phyloP scores from a whole-genome alignment of 2,888 invertebrate species.

The Diarsia dahlii region DNA sequence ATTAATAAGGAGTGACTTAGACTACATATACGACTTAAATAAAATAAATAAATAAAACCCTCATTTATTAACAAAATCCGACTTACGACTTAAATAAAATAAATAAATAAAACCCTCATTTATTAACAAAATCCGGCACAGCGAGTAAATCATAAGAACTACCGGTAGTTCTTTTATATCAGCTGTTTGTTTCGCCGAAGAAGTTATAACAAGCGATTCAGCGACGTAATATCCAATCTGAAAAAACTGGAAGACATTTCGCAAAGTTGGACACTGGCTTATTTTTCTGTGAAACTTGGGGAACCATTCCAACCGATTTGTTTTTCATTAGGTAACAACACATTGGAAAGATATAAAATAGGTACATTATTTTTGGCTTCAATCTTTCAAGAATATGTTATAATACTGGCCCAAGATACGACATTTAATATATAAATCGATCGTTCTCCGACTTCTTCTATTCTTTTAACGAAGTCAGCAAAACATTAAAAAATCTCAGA shows the following conservation, averaged over 20 bases:
- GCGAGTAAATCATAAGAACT: slow-evolving; percentile 3
- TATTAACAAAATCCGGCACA: too few relatives aligned
- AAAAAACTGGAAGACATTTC: slow-evolving; percentile 13
- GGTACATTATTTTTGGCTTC: neutral
- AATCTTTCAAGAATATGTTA: neutral
- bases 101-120: too few relatives aligned
- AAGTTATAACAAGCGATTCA: slow-evolving; percentile 3
- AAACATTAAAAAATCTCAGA: slow-evolving; percentile 30
- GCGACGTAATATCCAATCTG: slow-evolving; percentile 10
- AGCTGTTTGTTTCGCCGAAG: slow-evolving; percentile 24
- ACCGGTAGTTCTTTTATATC: slow-evolving; percentile 14
- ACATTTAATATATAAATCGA: neutral
- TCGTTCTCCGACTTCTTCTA: neutral
- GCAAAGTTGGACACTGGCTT: slow-evolving; percentile 6
- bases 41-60: too few relatives aligned
- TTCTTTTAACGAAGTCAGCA: slow-evolving; percentile 18
- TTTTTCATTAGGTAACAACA: slow-evolving; percentile 1
- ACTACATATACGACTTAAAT: too few relatives aligned
- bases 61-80: too few relatives aligned
- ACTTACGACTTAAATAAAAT: too few relatives aligned
- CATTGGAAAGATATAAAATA: too few relatives aligned
- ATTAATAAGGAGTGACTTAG: too few relatives aligned
- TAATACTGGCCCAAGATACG: neutral
- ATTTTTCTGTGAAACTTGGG: slow-evolving; percentile 1
- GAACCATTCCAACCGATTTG: neutral